Base-by-base conservation (phyloP, 2,113 vertebrate species). In the Chionodraco myersi region DNA sequence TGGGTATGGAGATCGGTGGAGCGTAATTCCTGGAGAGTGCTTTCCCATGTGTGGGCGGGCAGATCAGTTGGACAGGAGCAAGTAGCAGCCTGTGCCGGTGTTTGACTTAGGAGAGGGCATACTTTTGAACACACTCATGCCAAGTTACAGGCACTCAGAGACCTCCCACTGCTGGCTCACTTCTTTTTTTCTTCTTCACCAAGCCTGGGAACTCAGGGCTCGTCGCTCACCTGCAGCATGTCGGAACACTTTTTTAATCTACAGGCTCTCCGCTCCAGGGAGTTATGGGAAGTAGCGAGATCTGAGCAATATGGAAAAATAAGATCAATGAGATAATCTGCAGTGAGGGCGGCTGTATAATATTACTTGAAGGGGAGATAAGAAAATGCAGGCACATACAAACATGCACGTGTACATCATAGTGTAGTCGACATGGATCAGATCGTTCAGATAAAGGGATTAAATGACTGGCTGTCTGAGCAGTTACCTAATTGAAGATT, bases 401-500 rank as follows among this genome's bases (percentile, higher is more conserved):
- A 58, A 79, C 26, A 61, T 12, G 16, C 69, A 68, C 5, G 10
- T 72, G 64, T 16, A 58, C 44, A 72, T 9, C 21, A 21, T 23
- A 52, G 62, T 64, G 36, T 21, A 64, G 76, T 61, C 67, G 68
- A 77, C 26, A 16, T 61, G 69, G 36, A 66, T 45, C 77, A 79
- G 79, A 77, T 82, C 72, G 64, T 85, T 67, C 63, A 86, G 87
- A 92, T 94, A 92, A 92, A 91, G 77, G 80, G 91, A 93, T 93
- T 94, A 92, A 92, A 87, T 87, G 82, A 87, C 80, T 73, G 82
- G 69, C 66, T 45, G 82, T 84, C 74, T 86, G 86, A 83, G 85
- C 75, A 70, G 91, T 76, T 79, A 78, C 72, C 92, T 93, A 92
- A 94, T 93, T 91, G 89, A 92, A 89, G 93, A 93, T 93, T 92